phyloP scores from a whole-genome alignment of 2,888 invertebrate genomes.

The Gastracanthus pulcherrimus region DNA sequence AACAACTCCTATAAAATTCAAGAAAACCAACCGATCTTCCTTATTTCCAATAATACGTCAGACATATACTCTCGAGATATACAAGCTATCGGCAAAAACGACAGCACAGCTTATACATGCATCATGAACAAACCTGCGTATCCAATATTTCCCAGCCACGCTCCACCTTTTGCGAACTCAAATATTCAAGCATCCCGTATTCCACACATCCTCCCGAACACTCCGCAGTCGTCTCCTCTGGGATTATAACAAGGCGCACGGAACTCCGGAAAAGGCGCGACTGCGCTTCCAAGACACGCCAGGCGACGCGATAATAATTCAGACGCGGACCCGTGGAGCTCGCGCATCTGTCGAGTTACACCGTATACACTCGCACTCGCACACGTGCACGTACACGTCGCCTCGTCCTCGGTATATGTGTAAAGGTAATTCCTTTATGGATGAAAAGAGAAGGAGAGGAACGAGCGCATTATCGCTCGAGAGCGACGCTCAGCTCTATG shows the following conservation, averaged over 20 bases:
- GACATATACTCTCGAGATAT: background rate
- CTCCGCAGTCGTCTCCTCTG: background rate
- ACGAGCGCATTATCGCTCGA: too few species aligned
- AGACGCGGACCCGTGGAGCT: background rate
- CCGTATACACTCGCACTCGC: too few species aligned
- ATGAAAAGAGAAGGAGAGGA: background rate
- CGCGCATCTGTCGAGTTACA: too few species aligned
- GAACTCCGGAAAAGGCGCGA: background rate
- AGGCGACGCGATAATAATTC: slow-evolving; percentile 1
- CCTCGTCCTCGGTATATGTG: too few species aligned
- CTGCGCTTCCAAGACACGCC: too few species aligned
- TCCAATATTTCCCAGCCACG: too few species aligned
- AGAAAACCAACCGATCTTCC: too few species aligned
- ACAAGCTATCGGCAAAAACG: background rate
- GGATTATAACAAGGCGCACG: background rate
- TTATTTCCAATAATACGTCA: background rate
- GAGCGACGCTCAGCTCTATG: too few species aligned
- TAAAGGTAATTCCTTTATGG: background rate
- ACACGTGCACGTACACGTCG: too few species aligned
- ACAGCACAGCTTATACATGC: background rate
- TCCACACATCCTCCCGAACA: background rate
- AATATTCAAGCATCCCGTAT: background rate
- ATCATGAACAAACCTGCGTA: too few species aligned
- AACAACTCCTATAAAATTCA: too few species aligned
- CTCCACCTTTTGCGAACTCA: background rate